These are phyloP conservation scores for Aldabrachelys gigantea DNA, from an alignment of 2,113 vertebrate genomes.

Conservation along the genomic window DNA sequence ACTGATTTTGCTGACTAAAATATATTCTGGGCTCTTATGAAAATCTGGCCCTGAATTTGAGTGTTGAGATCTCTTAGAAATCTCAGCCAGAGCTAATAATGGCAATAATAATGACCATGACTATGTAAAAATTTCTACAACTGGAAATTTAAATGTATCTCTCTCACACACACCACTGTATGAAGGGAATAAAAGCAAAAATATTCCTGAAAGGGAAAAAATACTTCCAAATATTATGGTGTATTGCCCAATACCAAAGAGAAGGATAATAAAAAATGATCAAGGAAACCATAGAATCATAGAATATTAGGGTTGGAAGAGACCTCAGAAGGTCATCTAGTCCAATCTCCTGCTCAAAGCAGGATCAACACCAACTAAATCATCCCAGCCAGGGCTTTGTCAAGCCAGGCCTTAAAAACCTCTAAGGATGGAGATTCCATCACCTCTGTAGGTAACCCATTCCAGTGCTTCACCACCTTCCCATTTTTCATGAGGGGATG, in stretches of 20 bases:
- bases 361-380: too few relatives aligned
- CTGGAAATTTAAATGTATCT: background rate
- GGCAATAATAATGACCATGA: background rate
- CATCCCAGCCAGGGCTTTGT: too few relatives aligned
- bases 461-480: too few relatives aligned
- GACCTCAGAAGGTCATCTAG: too few relatives aligned
- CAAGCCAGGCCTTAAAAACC: too few relatives aligned
- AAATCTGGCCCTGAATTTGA: background rate
- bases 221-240: background rate
- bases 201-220: conserved; percentile 24
- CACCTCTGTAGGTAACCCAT: too few relatives aligned
- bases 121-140: conserved; percentile 16
- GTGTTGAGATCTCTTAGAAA: background rate
- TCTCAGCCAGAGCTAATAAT: background rate
- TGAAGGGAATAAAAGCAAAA: conserved; percentile 33
- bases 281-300: background rate
- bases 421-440: too few relatives aligned
- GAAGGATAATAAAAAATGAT: background rate
- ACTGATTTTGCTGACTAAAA: background rate
- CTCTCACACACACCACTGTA: background rate
- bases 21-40: background rate
- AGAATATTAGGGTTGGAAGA: too few relatives aligned
- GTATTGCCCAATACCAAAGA: background rate
- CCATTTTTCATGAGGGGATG: background rate
- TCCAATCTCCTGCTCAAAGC: too few relatives aligned